Evolutionary conservation across 2,888 invertebrate species (phyloP).

Genomic region (Pollenia griseotomentosa): DNA sequence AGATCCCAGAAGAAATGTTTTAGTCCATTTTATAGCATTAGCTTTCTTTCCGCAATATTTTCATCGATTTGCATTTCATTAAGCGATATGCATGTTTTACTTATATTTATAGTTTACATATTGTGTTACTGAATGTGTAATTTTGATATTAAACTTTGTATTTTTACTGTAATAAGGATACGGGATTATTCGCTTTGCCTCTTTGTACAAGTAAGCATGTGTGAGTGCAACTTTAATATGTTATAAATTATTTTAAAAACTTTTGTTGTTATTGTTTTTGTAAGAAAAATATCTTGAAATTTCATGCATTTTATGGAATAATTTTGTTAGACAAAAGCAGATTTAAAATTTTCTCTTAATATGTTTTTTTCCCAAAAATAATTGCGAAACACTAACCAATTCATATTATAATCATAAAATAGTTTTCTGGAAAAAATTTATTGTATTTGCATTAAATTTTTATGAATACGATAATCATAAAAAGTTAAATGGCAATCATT

Average conservation of each 20-base stretch:
- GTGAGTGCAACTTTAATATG: slow-evolving; percentile 25
- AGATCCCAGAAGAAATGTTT: too few relatives aligned
- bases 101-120: slow-evolving; percentile 4
- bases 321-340: background rate
- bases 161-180: slow-evolving; percentile 32
- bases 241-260: slow-evolving; percentile 21
- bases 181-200: slow-evolving; percentile 18
- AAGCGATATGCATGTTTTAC: background rate
- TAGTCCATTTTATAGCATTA: too few relatives aligned
- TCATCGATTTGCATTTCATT: background rate
- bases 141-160: slow-evolving; percentile 43
- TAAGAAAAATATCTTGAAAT: background rate
- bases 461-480: too few relatives aligned
- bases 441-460: too few relatives aligned
- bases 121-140: background rate
- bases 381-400: too few relatives aligned
- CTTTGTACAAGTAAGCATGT: background rate
- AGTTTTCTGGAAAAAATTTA: too few relatives aligned
- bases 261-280: background rate
- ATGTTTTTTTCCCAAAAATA: too few relatives aligned
- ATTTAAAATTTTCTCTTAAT: too few relatives aligned
- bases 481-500: too few relatives aligned
- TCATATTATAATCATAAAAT: too few relatives aligned
- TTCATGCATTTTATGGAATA: background rate
- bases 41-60: background rate